A percentile compares a stretch with the other conserved stretches of the same genome.
Conservation (phyloP, 1,140 invertebrate species). For the Laodelphax striatellus region DNA sequence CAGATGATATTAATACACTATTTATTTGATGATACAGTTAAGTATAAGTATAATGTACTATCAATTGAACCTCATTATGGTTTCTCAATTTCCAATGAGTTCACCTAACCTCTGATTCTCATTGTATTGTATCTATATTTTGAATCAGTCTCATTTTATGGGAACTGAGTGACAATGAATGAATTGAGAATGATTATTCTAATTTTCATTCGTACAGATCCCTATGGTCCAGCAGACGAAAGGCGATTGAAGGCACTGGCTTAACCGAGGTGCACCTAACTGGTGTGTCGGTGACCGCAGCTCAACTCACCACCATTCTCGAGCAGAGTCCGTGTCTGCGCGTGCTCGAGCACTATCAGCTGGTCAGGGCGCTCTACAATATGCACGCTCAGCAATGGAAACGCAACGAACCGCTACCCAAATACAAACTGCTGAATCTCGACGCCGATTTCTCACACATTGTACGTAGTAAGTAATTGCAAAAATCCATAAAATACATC, state of each 20-base stretch:
- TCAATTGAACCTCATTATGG: too few relatives aligned
- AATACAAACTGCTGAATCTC: slow-evolving; percentile 23
- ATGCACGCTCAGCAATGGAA: slow-evolving; percentile 21
- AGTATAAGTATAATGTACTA: too few relatives aligned
- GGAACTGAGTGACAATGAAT: too few relatives aligned
- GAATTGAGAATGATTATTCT: too few relatives aligned
- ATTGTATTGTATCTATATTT: too few relatives aligned
- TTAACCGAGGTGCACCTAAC: slow-evolving; percentile 24
- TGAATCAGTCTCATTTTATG: too few relatives aligned
- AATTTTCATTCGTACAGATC: not conserved
- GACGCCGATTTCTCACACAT: slow-evolving; percentile 29
- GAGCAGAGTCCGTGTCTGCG: slow-evolving; percentile 14
- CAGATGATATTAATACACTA: too few relatives aligned
- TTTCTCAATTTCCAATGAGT: too few relatives aligned
- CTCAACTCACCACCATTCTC: slow-evolving; percentile 19
- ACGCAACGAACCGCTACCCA: slow-evolving; percentile 9
- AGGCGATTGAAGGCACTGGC: not conserved
- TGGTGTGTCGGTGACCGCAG: slow-evolving; percentile 12
- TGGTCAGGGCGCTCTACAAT: slow-evolving; percentile 22
- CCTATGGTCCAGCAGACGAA: not conserved
- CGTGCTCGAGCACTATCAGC: slow-evolving; percentile 25
- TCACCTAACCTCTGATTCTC: too few relatives aligned
- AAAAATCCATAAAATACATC: too few relatives aligned
- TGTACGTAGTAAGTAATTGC: slow-evolving; percentile 16
- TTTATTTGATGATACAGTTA: too few relatives aligned